Evolutionary conservation across 2,888 invertebrate genomes (phyloP), one percentile per base, ranked within the genome.

Genomic region (Ophion slaviceki): DNA sequence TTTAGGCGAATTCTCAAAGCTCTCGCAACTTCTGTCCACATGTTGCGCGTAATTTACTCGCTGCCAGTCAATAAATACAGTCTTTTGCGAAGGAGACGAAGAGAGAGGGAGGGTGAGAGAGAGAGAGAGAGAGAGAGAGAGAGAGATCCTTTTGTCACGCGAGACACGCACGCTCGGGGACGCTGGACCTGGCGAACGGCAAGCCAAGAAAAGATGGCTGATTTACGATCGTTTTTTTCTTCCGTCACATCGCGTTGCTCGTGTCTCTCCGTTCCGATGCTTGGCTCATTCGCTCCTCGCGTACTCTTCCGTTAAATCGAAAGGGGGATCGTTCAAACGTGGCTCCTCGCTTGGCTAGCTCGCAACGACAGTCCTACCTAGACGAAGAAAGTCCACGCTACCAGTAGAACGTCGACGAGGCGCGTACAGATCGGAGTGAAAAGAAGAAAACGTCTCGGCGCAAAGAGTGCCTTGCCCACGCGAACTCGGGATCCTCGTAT

Each of bases 401-500:
- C 72, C 66, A 11, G 74, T 74, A 74, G 45, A 45, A 53, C 53
- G 14, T 53, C 53, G 53, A 53, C 14, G 17, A 14, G 53, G 4
- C 53, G 53, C 17, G 17, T 53, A 53, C 53, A 72, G 66, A 70
- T 45, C 17, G 45, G 57, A 40, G 36, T 8, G 45, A 24, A 67
- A 45, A 28, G 47, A 36, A 45, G 64, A 66, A 72, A 74, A 36
- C 14, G 36, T 79, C 68, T 71, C 71, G 14, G 53, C 45, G n/a
- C 40, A 36, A 53, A 71, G 67, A 80, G 61, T 28, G 59, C 40
- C 32, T 68, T 76, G 72, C 76, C 84, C 86, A 86, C 84, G 86
- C 86, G 80, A 87, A 79, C 85, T 79, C 86, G 62, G 75, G 74
- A 83, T 87, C 77, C 86, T 88, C 89, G 87, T 91, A 90, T 88